phyloP scores from a whole-genome alignment of 1,140 invertebrate species.

The Aphelenchoides besseyi region DNA sequence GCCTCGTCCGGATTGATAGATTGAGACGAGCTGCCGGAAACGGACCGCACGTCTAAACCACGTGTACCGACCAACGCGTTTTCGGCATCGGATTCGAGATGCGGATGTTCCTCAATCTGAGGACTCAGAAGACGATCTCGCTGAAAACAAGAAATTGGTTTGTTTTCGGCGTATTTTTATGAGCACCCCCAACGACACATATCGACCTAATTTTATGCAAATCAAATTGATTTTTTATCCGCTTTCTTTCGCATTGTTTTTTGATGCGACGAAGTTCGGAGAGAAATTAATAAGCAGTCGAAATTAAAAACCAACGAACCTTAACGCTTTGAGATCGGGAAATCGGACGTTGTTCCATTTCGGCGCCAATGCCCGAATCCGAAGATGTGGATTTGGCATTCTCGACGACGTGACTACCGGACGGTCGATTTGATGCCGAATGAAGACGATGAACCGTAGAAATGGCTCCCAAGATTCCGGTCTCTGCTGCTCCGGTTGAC shows the following conservation, averaged over 20 bases:
- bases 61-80: neutral
- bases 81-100: slow-evolving; percentile 4
- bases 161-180: slow-evolving; percentile 1
- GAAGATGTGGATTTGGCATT: slow-evolving; percentile 48
- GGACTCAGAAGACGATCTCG: slow-evolving; percentile 1
- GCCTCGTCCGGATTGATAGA: slow-evolving; percentile 43
- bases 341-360: slow-evolving; percentile 35
- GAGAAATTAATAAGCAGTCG: neutral
- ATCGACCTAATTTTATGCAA: slow-evolving; percentile 7
- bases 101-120: neutral
- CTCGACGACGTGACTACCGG: slow-evolving; percentile 23
- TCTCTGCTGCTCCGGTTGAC: neutral
- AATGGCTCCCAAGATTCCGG: neutral
- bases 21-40: slow-evolving; percentile 41
- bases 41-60: slow-evolving; percentile 29
- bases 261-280: neutral
- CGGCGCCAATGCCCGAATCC: slow-evolving; percentile 55
- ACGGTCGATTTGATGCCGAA: neutral
- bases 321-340: slow-evolving; percentile 46
- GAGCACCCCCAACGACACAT: neutral
- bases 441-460: neutral
- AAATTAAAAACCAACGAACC: neutral
- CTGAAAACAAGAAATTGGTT: neutral
- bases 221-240: slow-evolving; percentile 3
- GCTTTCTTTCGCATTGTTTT: no score